Conservation (phyloP, 2,797 vertebrate genomes). For the Pteropus rufus region DNA sequence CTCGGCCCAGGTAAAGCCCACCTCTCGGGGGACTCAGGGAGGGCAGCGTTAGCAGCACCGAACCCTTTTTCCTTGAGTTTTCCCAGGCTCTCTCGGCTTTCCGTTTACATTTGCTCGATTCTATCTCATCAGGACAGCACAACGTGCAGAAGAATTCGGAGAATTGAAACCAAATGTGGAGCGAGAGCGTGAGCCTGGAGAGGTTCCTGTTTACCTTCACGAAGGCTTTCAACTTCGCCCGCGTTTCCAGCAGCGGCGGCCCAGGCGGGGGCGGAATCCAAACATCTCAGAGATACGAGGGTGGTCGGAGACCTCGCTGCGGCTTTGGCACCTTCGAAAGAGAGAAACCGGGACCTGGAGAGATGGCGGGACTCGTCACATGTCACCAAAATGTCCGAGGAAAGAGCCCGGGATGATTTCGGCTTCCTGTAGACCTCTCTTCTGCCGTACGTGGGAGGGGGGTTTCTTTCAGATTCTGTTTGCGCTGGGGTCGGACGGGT, state of each 20-base stretch:
- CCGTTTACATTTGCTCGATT: slow-evolving; percentile 18
- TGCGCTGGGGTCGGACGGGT: not conserved
- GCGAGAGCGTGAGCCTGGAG: not conserved
- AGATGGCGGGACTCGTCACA: fast-evolving
- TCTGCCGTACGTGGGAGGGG: not conserved
- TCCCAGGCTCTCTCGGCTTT: slow-evolving; percentile 1
- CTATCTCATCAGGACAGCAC: slow-evolving; percentile 51
- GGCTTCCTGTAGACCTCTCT: not conserved
- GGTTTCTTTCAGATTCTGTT: not conserved
- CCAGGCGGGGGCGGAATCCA: not conserved
- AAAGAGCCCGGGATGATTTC: not conserved
- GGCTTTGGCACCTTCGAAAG: not conserved
- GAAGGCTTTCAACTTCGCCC: not conserved
- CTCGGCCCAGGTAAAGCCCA: not conserved
- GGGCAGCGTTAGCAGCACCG: not conserved
- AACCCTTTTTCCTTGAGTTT: not conserved
- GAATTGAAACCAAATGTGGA: slow-evolving; percentile 78
- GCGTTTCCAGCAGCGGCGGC: not conserved
- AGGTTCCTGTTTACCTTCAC: fast-evolving
- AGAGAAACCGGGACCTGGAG: not conserved
- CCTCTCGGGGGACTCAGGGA: not conserved
- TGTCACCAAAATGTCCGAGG: not conserved
- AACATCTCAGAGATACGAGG: not conserved
- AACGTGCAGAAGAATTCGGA: not conserved
- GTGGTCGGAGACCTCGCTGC: not conserved